Evolutionary conservation across 2,888 invertebrate species (phyloP).

Genomic region (Rhopalosiphum nymphaeae): DNA sequence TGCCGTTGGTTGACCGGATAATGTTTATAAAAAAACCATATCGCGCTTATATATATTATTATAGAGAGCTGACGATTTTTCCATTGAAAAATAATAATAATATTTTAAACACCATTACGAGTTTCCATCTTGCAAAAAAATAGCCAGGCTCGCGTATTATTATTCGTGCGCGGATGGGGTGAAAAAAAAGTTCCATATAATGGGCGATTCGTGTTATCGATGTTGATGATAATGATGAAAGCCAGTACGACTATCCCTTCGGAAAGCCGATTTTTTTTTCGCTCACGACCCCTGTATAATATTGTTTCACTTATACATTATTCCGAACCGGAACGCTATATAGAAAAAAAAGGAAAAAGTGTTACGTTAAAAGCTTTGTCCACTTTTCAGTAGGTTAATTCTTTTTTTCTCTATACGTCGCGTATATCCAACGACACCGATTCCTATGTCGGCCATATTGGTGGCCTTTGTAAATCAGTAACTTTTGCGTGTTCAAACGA

Average conservation of each 20-base stretch:
- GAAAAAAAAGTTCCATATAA: slow-evolving; percentile 61
- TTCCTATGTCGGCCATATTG: slow-evolving; percentile 29
- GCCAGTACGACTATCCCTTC: slow-evolving; percentile 30
- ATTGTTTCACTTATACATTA: slow-evolving; percentile 64
- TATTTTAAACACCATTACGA: slow-evolving; percentile 58
- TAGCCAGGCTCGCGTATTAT: not conserved
- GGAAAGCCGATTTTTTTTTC: slow-evolving; percentile 52
- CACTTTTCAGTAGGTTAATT: slow-evolving; percentile 63
- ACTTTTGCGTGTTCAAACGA: not conserved
- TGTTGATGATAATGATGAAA: slow-evolving; percentile 64
- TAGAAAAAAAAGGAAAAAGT: slow-evolving; percentile 49
- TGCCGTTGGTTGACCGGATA: slow-evolving; percentile 39
- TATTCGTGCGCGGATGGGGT: not conserved
- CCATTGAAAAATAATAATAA: slow-evolving; percentile 45
- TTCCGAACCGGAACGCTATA: slow-evolving; percentile 48
- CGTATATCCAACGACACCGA: slow-evolving; percentile 29
- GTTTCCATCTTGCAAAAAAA: slow-evolving; percentile 55
- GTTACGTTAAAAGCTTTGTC: slow-evolving; percentile 63
- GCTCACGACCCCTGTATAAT: slow-evolving; percentile 50
- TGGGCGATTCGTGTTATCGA: slow-evolving; percentile 65
- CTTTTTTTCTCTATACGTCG: slow-evolving; percentile 17
- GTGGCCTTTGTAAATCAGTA: not conserved
- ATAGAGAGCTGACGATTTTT: slow-evolving; percentile 23
- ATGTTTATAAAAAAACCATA: slow-evolving; percentile 39
- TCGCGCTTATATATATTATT: not conserved